Conservation (phyloP, 2,113 vertebrate genomes). For the Pavo muticus region DNA sequence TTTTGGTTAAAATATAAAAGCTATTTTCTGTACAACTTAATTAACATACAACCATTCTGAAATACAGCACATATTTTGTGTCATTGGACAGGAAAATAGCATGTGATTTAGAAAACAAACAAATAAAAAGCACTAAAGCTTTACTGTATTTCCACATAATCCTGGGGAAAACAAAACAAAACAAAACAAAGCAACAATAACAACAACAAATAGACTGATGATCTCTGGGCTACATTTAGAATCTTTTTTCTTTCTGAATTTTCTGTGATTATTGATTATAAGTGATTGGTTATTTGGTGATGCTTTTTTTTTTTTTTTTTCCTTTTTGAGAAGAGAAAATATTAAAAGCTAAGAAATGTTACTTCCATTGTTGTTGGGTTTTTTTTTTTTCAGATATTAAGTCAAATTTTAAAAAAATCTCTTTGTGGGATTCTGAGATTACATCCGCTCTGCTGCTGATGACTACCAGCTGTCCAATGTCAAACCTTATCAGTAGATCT, state of each 20-base stretch:
- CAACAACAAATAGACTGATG: background rate
- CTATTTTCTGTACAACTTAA: background rate
- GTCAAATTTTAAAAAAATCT: background rate
- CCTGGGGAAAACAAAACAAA: background rate
- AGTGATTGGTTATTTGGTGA: background rate
- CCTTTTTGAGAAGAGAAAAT: background rate
- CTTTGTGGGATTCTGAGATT: background rate
- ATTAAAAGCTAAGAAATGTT: background rate
- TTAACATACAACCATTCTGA: background rate
- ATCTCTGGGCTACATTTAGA: background rate
- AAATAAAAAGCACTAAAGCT: background rate
- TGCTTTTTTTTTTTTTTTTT: background rate
- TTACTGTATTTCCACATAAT: background rate
- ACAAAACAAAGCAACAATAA: too few relatives aligned
- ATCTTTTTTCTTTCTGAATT: background rate
- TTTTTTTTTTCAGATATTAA: background rate
- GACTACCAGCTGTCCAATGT: slow-evolving; percentile 1
- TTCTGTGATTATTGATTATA: background rate
- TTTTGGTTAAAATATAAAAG: background rate
- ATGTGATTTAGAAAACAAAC: slow-evolving; percentile 1
- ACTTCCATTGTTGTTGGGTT: background rate
- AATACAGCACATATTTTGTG: background rate
- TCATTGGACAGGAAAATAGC: background rate
- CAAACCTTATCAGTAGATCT: background rate
- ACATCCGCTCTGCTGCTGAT: background rate